phyloP scores from a whole-genome alignment of 2,113 vertebrate species.

The Sinosuthora webbiana region DNA sequence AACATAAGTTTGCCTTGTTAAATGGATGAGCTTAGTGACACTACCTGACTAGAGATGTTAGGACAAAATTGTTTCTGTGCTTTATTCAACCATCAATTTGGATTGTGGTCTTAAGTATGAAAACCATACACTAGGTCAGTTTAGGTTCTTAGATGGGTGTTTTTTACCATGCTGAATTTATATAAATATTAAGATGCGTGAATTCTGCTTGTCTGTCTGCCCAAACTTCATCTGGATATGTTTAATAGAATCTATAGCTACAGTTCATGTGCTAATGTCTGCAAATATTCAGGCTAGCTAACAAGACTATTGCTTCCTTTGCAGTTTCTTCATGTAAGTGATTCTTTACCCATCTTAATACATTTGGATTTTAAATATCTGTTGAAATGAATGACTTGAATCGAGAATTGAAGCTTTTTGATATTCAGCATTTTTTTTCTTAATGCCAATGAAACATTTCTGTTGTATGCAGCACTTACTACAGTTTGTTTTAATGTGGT shows the following conservation, averaged over 20 bases:
- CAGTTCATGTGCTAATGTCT: background rate
- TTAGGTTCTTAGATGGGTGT: background rate
- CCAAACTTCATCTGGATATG: background rate
- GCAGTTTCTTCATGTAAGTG: background rate
- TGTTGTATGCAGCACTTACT: conserved; percentile 46
- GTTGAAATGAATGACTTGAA: background rate
- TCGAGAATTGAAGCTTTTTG: background rate
- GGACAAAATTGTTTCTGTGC: background rate
- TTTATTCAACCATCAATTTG: background rate
- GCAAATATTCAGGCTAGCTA: background rate
- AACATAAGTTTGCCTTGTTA: background rate
- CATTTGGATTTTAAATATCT: conserved; percentile 12
- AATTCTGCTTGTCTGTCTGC: background rate
- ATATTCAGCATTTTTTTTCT: conserved; percentile 50
- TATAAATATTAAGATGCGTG: background rate
- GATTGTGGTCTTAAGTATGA: background rate
- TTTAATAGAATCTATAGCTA: background rate
- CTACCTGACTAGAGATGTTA: background rate
- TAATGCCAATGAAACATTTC: background rate
- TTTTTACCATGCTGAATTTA: background rate
- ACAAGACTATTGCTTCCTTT: background rate
- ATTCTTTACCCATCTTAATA: background rate
- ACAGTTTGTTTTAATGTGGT: conserved; percentile 45
- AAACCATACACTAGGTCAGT: background rate
- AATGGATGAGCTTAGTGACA: background rate